Evolutionary conservation across 2,113 vertebrate species (phyloP).

Genomic region (Ivindomyrus marchei): DNA sequence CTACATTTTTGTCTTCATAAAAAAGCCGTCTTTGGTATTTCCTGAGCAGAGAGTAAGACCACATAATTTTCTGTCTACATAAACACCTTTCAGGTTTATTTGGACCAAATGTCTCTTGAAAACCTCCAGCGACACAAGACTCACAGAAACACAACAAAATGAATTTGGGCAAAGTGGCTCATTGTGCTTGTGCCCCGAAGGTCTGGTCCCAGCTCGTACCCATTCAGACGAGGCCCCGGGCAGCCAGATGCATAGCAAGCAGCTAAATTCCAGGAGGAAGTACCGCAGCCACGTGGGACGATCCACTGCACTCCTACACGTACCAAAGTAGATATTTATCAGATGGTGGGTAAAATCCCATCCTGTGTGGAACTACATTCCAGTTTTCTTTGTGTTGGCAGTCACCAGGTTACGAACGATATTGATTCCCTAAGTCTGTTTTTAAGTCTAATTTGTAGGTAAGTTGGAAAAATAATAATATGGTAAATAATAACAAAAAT

Average conservation of each 20-base stretch:
- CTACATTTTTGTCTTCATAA: neutral
- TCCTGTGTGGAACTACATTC: neutral
- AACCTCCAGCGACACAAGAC: neutral
- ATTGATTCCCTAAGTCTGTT: neutral
- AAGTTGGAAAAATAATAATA: neutral
- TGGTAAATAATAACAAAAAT: neutral
- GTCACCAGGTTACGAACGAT: neutral
- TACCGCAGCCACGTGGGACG: neutral
- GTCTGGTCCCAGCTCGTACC: neutral
- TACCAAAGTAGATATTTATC: neutral
- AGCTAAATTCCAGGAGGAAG: neutral
- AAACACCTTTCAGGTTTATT: slow-evolving; percentile 13
- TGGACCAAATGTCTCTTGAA: slow-evolving; percentile 14
- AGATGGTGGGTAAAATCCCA: neutral
- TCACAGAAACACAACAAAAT: neutral
- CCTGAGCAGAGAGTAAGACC: neutral
- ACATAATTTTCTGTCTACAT: neutral
- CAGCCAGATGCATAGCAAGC: neutral
- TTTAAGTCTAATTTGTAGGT: neutral
- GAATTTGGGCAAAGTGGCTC: neutral
- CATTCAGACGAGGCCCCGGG: neutral
- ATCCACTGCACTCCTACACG: neutral
- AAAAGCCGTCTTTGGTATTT: neutral
- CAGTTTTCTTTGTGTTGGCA: neutral
- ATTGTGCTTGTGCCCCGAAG: neutral